A percentile compares a stretch with the other conserved stretches of the same genome.
Conservation (phyloP, 2,113 vertebrate species). For the Crocuta crocuta region DNA sequence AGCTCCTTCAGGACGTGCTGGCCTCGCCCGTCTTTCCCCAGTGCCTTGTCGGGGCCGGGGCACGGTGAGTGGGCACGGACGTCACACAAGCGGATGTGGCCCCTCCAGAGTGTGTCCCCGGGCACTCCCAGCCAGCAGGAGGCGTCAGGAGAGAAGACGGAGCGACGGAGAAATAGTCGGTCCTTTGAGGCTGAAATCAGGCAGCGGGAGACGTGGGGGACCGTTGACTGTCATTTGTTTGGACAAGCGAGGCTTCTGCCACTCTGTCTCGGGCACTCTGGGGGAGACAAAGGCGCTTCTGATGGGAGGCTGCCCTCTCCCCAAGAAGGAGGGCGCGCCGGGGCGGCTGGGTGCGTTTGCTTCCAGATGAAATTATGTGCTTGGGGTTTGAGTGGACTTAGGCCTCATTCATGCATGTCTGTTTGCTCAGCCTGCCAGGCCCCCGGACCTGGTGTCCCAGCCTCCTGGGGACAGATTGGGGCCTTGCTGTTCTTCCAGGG, state of each 20-base stretch:
- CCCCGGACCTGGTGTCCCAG: slow-evolving; percentile 55
- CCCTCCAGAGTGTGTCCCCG: background rate
- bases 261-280: slow-evolving; percentile 40
- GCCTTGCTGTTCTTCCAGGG: slow-evolving; percentile 40
- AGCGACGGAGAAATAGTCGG: background rate
- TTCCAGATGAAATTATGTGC: slow-evolving; percentile 80
- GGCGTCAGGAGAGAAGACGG: background rate
- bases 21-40: background rate
- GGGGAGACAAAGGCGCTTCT: slow-evolving; percentile 75
- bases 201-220: background rate
- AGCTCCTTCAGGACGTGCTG: accelerated
- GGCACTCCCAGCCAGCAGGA: background rate
- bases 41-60: accelerated
- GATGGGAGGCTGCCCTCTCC: slow-evolving; percentile 44
- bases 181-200: slow-evolving; percentile 55
- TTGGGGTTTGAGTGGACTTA: slow-evolving; percentile 81
- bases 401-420: slow-evolving; percentile 75
- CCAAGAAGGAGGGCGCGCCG: slow-evolving; percentile 20
- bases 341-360: slow-evolving; percentile 26
- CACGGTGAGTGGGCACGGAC: background rate
- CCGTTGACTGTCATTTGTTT: slow-evolving; percentile 67
- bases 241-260: slow-evolving; percentile 66
- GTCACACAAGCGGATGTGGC: background rate
- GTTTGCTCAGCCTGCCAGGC: slow-evolving; percentile 75
- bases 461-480: slow-evolving; percentile 62